A percentile compares a stretch with the other conserved stretches of the same genome.
Evolutionary conservation across 2,797 vertebrate species (phyloP).

Genomic region (Aphelocoma californica): DNA sequence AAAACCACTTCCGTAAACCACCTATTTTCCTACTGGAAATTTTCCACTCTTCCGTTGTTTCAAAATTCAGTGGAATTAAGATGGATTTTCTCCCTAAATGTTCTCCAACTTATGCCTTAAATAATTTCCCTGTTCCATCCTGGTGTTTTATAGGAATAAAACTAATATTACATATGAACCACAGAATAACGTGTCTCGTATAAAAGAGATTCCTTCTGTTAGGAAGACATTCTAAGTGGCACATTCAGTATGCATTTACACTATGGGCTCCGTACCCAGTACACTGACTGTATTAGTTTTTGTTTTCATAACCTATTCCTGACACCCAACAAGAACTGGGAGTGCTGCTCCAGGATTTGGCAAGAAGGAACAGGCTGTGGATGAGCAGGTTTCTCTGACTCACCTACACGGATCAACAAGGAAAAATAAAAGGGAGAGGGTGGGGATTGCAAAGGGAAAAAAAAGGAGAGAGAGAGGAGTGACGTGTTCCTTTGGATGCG

Average conservation of each 20-base stretch:
- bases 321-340: constrained; percentile 50
- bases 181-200: neutral
- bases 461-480: neutral
- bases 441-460: constrained; percentile 22
- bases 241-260: neutral
- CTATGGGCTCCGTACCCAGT: neutral
- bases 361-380: constrained; percentile 69
- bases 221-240: neutral
- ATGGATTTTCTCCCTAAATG: neutral
- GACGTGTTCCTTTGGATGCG: constrained; percentile 43
- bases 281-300: neutral
- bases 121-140: neutral
- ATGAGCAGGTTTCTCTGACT: constrained; percentile 74
- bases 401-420: constrained; percentile 61
- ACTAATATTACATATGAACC: neutral
- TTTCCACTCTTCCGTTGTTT: neutral
- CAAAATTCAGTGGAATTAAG: neutral
- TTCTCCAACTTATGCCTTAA: neutral
- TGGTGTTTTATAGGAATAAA: neutral
- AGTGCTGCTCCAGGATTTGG: constrained; percentile 64
- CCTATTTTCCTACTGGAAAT: neutral
- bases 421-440: constrained; percentile 68
- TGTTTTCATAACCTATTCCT: constrained; percentile 67
- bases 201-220: neutral
- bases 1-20: neutral